Evolutionary conservation across 2,888 invertebrate genomes (phyloP).

Genomic region (Caenorhabditis uteleia): DNA sequence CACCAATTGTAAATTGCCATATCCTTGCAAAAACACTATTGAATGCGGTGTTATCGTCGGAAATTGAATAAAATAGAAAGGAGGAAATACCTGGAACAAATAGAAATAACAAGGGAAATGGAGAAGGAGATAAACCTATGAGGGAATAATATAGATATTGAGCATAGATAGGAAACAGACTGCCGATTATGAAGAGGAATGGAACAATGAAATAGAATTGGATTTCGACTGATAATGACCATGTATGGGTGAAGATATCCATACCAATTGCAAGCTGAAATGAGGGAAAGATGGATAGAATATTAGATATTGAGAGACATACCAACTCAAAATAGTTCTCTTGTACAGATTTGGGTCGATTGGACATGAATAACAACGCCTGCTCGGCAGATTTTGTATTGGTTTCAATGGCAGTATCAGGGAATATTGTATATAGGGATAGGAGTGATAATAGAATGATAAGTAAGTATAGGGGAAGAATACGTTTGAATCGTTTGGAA

Average conservation of each 20-base stretch:
- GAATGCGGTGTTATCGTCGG: no score
- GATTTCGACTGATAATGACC: slow-evolving; percentile 29
- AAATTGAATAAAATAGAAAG: no score
- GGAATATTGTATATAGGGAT: slow-evolving; percentile 15
- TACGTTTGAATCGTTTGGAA: slow-evolving; percentile 22
- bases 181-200: slow-evolving; percentile 10
- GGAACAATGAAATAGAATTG: slow-evolving; percentile 28
- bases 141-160: slow-evolving; percentile 6
- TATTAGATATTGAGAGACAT: not conserved
- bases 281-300: no score
- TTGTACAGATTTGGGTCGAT: slow-evolving; percentile 9
- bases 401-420: slow-evolving; percentile 23
- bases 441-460: slow-evolving; percentile 11
- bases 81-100: slow-evolving; percentile 1
- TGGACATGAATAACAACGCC: slow-evolving; percentile 16
- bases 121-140: no score
- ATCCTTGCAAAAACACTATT: slow-evolving; percentile 26
- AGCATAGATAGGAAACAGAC: not conserved
- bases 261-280: slow-evolving; percentile 16
- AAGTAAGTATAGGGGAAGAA: slow-evolving; percentile 21
- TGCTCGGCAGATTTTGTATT: slow-evolving; percentile 15
- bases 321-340: slow-evolving; percentile 29
- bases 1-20: slow-evolving; percentile 26
- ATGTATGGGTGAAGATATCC: slow-evolving; percentile 24
- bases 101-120: no score